Percentiles rank a stretch among this genome's conserved stretches.
These are phyloP conservation scores for Panzeria rudis DNA, from an alignment of 2,888 invertebrate genomes.

Conservation along the genomic window DNA sequence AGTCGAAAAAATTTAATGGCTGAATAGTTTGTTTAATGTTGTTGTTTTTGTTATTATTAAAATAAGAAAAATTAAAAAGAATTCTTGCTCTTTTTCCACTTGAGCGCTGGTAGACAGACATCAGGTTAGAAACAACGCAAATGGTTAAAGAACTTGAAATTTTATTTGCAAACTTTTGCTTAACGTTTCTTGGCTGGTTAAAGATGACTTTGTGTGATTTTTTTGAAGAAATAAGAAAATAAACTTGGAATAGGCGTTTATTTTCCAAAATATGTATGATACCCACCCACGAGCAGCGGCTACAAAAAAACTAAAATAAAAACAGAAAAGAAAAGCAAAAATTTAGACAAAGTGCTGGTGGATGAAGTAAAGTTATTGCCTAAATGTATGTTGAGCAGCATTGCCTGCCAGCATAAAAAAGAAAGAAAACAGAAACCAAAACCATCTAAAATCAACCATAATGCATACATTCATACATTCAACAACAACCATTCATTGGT, in stretches of 20 bases:
- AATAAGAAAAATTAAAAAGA: not conserved
- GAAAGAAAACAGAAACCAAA: constrained; percentile 1
- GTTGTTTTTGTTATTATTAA: constrained; percentile 40
- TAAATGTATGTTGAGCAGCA: constrained; percentile 56
- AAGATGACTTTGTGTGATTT: constrained; percentile 67
- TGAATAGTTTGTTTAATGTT: constrained; percentile 57
- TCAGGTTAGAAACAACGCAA: constrained; percentile 65
- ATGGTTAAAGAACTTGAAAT: constrained; percentile 60
- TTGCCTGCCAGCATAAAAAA: constrained; percentile 59
- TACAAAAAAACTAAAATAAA: constrained; percentile 38
- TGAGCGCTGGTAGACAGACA: constrained; percentile 58
- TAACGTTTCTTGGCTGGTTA: constrained; percentile 30
- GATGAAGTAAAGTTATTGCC: constrained; percentile 60
- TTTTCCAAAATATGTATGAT: constrained; percentile 83
- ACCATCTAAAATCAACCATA: constrained; percentile 34
- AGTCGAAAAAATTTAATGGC: constrained; percentile 56
- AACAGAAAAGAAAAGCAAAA: constrained; percentile 40
- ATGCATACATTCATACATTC: no score
- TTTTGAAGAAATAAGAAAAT: constrained; percentile 52
- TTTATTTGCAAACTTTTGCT: constrained; percentile 37
- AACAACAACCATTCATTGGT: constrained; percentile 2
- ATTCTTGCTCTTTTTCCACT: constrained; percentile 51
- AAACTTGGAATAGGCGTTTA: constrained; percentile 80
- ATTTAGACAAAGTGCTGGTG: constrained; percentile 50
- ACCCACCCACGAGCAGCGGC: constrained; percentile 82